A percentile compares a stretch with the other conserved stretches of the same genome.
phyloP scores from a whole-genome alignment of 1,140 invertebrate species.

The Cydia fagiglandana region DNA sequence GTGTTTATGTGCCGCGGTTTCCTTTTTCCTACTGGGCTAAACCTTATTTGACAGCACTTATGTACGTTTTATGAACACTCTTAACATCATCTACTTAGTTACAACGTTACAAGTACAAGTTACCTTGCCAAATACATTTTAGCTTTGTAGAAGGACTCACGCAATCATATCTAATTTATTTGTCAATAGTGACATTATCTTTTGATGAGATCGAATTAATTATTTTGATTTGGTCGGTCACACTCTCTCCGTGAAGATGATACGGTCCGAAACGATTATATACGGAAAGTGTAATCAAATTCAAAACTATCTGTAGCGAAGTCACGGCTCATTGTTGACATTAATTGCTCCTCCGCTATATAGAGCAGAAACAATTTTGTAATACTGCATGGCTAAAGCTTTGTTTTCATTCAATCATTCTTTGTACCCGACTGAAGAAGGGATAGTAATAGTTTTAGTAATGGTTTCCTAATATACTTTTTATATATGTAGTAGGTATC shows the following conservation, averaged over 20 bases:
- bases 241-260: constrained; percentile 29
- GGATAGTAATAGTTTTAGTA: too few relatives aligned
- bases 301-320: constrained; percentile 15
- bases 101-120: too few relatives aligned
- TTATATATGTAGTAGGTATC: too few relatives aligned
- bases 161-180: constrained; percentile 19
- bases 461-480: too few relatives aligned
- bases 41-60: background rate
- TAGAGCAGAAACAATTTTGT: constrained; percentile 31
- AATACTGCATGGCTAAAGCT: constrained; percentile 18
- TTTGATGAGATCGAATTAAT: constrained; percentile 30
- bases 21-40: constrained; percentile 9
- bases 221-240: constrained; percentile 17
- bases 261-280: constrained; percentile 4
- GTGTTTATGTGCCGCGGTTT: background rate
- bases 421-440: background rate
- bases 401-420: constrained; percentile 20
- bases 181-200: background rate
- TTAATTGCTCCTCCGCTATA: constrained; percentile 22
- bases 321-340: constrained; percentile 30
- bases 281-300: constrained; percentile 23
- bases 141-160: background rate
- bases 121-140: too few relatives aligned
- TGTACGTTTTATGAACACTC: too few relatives aligned
- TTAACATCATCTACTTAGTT: too few relatives aligned